Evolutionary conservation across 2,797 vertebrate species (phyloP), one percentile per base, ranked within the genome.

Genomic region (Sebastes matsubarae): DNA sequence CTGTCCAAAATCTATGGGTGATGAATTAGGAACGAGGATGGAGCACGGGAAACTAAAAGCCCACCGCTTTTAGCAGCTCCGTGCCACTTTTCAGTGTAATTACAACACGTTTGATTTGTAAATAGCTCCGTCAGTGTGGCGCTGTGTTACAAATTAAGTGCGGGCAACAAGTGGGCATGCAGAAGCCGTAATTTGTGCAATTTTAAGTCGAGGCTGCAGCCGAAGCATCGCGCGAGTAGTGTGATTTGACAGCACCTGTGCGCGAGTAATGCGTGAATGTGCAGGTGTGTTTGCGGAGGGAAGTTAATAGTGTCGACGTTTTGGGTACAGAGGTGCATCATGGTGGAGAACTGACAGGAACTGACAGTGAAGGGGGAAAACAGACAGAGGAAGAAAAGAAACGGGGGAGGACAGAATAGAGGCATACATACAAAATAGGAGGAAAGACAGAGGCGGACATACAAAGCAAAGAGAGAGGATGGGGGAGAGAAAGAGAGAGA

Each of bases 361-460:
- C 75, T 89, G 91, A 91, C 89, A 89, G 85, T 72, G 65, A 83
- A 55, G 80, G 63, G 42, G 34, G 61, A 69, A 89, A 86, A 72
- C 36, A 81, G 85, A 90, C 79, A 77, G 71, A 79, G 22, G 20
- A 71, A 74, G 54, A 76, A 88, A 76, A 55, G 60, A 79, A 79
- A 82, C 7, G 74, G 77, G 85, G 86, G 86, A 81, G 80, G 89
- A 84, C 68, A 85, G 81, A 86, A 88, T 42, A 83, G 77, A 88
- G 87, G 83, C 80, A 81, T 87, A 86, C 83, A 88, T 90, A 92
- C 76, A 90, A 89, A 92, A 88, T 69, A 91, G 82, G 81, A 83
- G 64, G 82, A 89, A 88, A 91, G 88, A 91, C 85, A 90, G 84
- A 92, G 92, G 88, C 85, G 83, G 86, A 90, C 87, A 90, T 86